Evolutionary conservation across 1,140 invertebrate genomes (phyloP).

Genomic region (Drosophila gunungcola): DNA sequence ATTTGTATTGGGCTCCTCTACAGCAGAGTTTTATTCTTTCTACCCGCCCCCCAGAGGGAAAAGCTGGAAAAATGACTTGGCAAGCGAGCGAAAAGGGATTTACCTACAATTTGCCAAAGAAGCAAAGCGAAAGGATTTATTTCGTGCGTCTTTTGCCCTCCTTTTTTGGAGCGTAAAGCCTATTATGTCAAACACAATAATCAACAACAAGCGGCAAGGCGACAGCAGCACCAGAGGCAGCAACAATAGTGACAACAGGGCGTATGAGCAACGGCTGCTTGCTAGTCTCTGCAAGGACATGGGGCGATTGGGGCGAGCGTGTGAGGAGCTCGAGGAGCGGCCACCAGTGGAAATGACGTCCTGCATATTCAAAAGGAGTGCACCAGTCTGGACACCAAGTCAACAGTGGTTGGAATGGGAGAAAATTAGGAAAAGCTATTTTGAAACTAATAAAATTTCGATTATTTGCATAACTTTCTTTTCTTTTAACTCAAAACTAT

Average conservation of each 20-base stretch:
- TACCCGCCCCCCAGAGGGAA: not conserved
- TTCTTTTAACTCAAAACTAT: too few relatives aligned
- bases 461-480: too few relatives aligned
- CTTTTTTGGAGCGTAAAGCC: conserved; percentile 82
- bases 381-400: not conserved
- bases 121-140: conserved; percentile 72
- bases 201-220: conserved; percentile 65
- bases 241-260: conserved; percentile 61
- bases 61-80: conserved; percentile 56
- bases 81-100: conserved; percentile 63
- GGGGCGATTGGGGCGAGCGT: conserved; percentile 5
- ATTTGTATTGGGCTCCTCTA: conserved; percentile 67
- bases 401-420: not conserved
- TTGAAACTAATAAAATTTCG: too few relatives aligned
- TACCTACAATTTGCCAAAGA: conserved; percentile 79
- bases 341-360: conserved; percentile 62
- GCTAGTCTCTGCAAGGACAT: conserved; percentile 9
- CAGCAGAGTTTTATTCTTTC: not conserved
- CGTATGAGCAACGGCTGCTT: conserved; percentile 64
- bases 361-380: conserved; percentile 72
- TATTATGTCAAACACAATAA: conserved; percentile 84
- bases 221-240: conserved; percentile 26
- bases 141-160: conserved; percentile 32
- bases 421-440: not conserved
- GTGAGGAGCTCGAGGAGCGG: conserved; percentile 16